Conservation (phyloP, 2,113 vertebrate genomes). For the Antechinus stuartii region DNA sequence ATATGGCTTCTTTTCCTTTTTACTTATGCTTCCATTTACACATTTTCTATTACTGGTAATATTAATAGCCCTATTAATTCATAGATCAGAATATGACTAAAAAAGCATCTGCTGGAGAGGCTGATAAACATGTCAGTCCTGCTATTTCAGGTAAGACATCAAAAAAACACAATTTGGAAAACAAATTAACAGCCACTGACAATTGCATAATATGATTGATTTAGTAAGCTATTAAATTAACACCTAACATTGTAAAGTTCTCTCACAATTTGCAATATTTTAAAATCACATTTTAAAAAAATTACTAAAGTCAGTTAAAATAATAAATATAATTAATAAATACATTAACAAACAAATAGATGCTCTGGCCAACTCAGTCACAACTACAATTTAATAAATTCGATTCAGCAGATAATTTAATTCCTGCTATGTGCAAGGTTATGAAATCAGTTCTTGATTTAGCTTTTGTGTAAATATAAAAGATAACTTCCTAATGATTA, state of each 20-base stretch:
- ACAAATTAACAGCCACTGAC: conserved; percentile 37
- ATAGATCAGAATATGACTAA: conserved; percentile 86
- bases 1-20: conserved; percentile 69
- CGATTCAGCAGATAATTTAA: not conserved
- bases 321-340: conserved; percentile 29
- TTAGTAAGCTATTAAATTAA: not conserved
- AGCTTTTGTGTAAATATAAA: not conserved
- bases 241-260: not conserved
- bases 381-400: not conserved
- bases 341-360: not conserved
- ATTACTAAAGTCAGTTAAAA: conserved; percentile 19
- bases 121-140: conserved; percentile 82
- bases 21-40: conserved; percentile 67
- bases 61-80: conserved; percentile 76
- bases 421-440: not conserved
- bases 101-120: conserved; percentile 86
- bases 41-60: conserved; percentile 74
- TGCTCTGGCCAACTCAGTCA: not conserved
- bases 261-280: not conserved
- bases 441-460: not conserved
- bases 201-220: not conserved
- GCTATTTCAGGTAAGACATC: conserved; percentile 86
- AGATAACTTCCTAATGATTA: not conserved
- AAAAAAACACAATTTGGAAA: conserved; percentile 49
- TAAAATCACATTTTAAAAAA: not conserved